Base-by-base conservation (phyloP, 23 tunicate genomes). In the Halocynthia aurantium region DNA sequence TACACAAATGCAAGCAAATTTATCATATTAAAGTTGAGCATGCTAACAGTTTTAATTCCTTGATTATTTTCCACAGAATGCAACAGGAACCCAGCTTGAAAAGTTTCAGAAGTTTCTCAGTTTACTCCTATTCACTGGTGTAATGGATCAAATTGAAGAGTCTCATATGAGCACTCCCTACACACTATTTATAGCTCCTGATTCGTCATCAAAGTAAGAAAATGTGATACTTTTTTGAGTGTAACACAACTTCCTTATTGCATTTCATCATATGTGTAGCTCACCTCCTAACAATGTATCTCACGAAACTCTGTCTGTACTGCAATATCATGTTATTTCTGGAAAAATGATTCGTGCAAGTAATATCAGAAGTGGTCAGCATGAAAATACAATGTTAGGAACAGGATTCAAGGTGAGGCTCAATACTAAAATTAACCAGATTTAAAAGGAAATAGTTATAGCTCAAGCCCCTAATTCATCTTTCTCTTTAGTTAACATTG, bases 371-470 rank as follows among this genome's bases (percentile, higher is more conserved):
- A 90, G 90, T 73, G 97, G 97, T 6, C 71, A 77, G 66, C 97
- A 90, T 82, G 73, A 50, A 10, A 54, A 81, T 12, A 81, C 97
- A 0, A 13, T 84, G 52, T 83, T 84, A 15, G 97, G 97, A n/a
- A 15, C 21, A 19, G 97, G 90, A 6, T 90, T 81, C 58, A 84
- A 80, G 85, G 96, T 82, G 0, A 75, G 64, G 17, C 64, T 15
- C 4, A 60, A 15, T 15, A 31, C 64, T 60, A 15, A 15, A n/a
- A 60, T 15, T 15, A 15, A 60, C 64, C 64, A 60, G 17, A 60
- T 60, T 75, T 54, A 11, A 52, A 11, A 12, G 77, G 2, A 12
- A 15, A 50, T 50, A 13, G 51, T 51, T 13, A 10, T 72, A 10
- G 65, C 13, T 50, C 77, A 2, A 13, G 63, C 49, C 12, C 5